phyloP scores from a whole-genome alignment of 2,888 invertebrate species.

The Pandemis cinnamomeana region DNA sequence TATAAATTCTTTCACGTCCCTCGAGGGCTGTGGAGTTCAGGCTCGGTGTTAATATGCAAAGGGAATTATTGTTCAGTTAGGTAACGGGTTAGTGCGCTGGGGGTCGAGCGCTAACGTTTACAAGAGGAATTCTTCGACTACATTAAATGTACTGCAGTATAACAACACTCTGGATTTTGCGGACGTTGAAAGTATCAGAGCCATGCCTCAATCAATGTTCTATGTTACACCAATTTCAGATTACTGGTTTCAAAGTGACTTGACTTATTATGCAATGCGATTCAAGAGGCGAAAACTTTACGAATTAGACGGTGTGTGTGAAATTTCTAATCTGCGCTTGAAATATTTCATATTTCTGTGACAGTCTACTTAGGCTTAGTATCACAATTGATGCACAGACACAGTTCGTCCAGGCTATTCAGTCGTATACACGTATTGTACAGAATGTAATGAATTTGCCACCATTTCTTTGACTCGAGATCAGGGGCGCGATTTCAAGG shows the following conservation, averaged over 20 bases:
- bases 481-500: background rate
- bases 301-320: too few relatives aligned
- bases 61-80: slow-evolving; percentile 25
- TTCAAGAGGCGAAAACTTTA: too few relatives aligned
- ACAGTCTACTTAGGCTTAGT: background rate
- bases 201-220: too few relatives aligned
- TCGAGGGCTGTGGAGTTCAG: background rate
- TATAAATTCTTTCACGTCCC: slow-evolving; percentile 33
- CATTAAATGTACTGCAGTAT: background rate
- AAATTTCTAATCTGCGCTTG: too few relatives aligned
- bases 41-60: slow-evolving; percentile 26
- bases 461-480: slow-evolving; percentile 2
- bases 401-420: background rate
- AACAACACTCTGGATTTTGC: background rate
- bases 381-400: background rate
- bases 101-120: background rate
- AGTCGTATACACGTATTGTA: background rate
- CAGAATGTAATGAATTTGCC: slow-evolving; percentile 3
- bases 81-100: slow-evolving; percentile 12
- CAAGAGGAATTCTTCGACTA: background rate
- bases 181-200: too few relatives aligned
- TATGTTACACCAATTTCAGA: too few relatives aligned
- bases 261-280: too few relatives aligned
- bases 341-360: too few relatives aligned
- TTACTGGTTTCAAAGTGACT: too few relatives aligned